phyloP scores from a whole-genome alignment of 2,113 vertebrate genomes.

The Thunnus thynnus region DNA sequence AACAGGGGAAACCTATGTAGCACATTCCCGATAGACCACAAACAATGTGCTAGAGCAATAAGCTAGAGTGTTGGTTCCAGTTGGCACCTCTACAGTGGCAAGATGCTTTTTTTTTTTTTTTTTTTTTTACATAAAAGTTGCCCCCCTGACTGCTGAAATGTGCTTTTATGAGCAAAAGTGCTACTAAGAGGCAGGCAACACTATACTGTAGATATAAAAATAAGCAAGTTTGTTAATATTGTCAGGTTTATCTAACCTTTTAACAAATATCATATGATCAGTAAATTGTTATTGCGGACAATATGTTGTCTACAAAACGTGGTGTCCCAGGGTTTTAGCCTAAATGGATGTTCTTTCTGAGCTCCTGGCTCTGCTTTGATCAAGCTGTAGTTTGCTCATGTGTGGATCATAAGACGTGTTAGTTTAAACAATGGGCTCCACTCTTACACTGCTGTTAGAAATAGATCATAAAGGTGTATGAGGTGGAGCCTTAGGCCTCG shows the following conservation, averaged over 20 bases:
- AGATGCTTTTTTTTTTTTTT: constrained; percentile 26
- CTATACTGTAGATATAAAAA: not conserved
- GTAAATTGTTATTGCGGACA: not conserved
- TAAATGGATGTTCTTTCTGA: not conserved
- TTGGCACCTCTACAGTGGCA: not conserved
- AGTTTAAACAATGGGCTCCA: constrained; percentile 48
- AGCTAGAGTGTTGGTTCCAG: not conserved
- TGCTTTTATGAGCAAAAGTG: not conserved
- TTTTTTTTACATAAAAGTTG: not conserved
- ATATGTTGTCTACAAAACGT: not conserved
- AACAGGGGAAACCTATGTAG: constrained; percentile 11
- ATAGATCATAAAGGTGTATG: constrained; percentile 53
- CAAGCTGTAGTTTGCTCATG: constrained; percentile 33
- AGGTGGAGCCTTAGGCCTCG: constrained; percentile 14
- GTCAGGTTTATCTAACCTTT: not conserved
- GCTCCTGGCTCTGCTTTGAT: constrained; percentile 34
- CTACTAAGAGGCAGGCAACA: not conserved
- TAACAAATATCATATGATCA: not conserved
- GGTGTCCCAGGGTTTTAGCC: not conserved
- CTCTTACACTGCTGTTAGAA: constrained; percentile 29
- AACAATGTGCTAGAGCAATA: not conserved
- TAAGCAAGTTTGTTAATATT: not conserved
- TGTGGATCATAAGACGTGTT: constrained; percentile 59
- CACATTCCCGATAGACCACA: constrained; percentile 18
- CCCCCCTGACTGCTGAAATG: not conserved